These are phyloP conservation scores for Diaprepes abbreviatus DNA, from an alignment of 2,888 invertebrate genomes.

Conservation along the genomic window DNA sequence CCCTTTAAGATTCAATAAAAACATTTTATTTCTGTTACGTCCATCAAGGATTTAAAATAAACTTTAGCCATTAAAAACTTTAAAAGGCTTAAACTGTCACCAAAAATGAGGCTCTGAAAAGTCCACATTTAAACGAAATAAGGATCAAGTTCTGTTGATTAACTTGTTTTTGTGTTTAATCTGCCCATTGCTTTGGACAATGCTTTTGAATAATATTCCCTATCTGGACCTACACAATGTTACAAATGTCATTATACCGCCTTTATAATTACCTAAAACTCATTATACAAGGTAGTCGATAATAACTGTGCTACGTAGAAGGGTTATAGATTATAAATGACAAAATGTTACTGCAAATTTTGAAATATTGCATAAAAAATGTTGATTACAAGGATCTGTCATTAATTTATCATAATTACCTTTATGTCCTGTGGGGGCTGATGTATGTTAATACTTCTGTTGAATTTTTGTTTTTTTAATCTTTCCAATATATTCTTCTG, in stretches of 20 bases:
- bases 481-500: no score
- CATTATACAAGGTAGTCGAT: no score
- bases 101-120: slow-evolving; percentile 10
- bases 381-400: no score
- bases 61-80: slow-evolving; percentile 13
- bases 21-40: neutral
- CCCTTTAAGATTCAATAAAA: neutral
- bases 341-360: no score
- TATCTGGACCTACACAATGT: slow-evolving; percentile 11
- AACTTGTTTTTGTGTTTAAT: slow-evolving; percentile 17
- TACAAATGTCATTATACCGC: slow-evolving; percentile 1
- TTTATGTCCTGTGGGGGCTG: no score
- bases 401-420: no score
- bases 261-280: neutral
- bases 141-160: slow-evolving; percentile 12
- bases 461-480: no score
- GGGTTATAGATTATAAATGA: no score
- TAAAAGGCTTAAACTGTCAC: neutral
- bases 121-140: slow-evolving; percentile 9
- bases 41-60: slow-evolving; percentile 12
- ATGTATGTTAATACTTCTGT: no score
- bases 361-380: no score
- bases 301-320: no score
- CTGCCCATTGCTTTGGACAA: neutral
- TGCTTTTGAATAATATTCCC: slow-evolving; percentile 1